Conservation (phyloP, 2,797 vertebrate species). For the Nasua narica region DNA sequence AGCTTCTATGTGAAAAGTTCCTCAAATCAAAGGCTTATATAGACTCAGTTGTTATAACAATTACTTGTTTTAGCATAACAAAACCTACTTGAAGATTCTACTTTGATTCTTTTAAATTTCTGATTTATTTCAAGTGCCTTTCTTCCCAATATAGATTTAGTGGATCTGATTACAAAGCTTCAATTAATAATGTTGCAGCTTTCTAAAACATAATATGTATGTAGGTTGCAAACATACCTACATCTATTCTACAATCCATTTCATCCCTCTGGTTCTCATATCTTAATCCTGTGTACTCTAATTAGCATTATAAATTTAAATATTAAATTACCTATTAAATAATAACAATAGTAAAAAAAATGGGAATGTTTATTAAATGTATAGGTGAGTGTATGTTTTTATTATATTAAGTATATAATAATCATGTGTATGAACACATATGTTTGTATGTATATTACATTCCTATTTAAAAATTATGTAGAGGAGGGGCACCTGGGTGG, state of each 20-base stretch:
- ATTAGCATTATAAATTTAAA: neutral
- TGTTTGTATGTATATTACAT: neutral
- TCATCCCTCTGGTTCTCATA: neutral
- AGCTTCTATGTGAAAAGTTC: rapidly evolving
- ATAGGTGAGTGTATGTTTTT: neutral
- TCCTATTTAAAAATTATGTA: neutral
- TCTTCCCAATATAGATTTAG: neutral
- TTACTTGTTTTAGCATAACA: neutral
- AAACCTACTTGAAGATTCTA: neutral
- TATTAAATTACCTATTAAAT: neutral
- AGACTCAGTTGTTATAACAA: neutral
- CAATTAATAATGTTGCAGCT: neutral
- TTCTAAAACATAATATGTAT: neutral
- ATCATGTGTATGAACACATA: neutral
- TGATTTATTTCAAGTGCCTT: neutral
- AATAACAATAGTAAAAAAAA: neutral
- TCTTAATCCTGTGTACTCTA: neutral
- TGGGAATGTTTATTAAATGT: rapidly evolving
- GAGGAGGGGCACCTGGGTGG: too few species aligned
- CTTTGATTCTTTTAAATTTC: neutral
- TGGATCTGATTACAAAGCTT: neutral
- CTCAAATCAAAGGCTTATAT: rapidly evolving
- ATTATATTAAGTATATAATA: neutral
- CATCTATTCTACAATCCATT: neutral
- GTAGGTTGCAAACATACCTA: neutral